These are phyloP conservation scores for Diploscapter pachys DNA, from an alignment of 1,140 invertebrate species.

Conservation along the genomic window DNA sequence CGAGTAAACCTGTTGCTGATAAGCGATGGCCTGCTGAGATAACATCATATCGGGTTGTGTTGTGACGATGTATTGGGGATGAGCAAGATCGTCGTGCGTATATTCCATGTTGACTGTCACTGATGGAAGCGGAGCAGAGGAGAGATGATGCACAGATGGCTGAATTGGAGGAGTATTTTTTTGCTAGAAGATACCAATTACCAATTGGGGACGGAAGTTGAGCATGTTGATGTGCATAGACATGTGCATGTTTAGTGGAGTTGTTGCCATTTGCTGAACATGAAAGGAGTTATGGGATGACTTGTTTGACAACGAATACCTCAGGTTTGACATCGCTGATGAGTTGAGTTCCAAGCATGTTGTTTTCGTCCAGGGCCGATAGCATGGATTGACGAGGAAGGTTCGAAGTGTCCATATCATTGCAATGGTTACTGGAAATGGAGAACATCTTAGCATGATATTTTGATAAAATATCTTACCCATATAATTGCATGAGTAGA, in stretches of 20 bases:
- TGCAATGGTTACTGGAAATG: constrained; percentile 27
- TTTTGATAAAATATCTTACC: constrained; percentile 24
- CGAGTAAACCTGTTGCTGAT: constrained; percentile 10
- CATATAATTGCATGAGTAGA: constrained; percentile 34
- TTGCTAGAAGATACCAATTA: background rate
- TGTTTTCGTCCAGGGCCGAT: constrained; percentile 13
- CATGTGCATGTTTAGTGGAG: constrained; percentile 5
- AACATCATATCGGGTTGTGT: constrained; percentile 25
- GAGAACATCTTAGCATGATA: constrained; percentile 17
- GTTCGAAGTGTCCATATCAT: constrained; percentile 17
- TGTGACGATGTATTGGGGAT: constrained; percentile 25
- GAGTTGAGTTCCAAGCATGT: constrained; percentile 3
- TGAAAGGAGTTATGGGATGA: too few species aligned
- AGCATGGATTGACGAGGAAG: constrained; percentile 19
- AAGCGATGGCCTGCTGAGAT: constrained; percentile 4
- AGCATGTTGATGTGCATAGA: background rate
- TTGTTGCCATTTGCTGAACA: too few species aligned
- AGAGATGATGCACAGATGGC: constrained; percentile 33
- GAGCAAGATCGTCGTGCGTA: constrained; percentile 9
- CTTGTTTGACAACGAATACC: constrained; percentile 1
- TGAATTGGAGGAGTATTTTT: constrained; percentile 13
- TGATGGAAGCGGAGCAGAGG: constrained; percentile 25
- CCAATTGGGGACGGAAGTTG: constrained; percentile 9
- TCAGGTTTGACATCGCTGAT: constrained; percentile 5
- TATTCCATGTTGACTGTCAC: constrained; percentile 31